Base-by-base conservation (phyloP, 2,113 vertebrate genomes). In the Mastomys coucha region DNA sequence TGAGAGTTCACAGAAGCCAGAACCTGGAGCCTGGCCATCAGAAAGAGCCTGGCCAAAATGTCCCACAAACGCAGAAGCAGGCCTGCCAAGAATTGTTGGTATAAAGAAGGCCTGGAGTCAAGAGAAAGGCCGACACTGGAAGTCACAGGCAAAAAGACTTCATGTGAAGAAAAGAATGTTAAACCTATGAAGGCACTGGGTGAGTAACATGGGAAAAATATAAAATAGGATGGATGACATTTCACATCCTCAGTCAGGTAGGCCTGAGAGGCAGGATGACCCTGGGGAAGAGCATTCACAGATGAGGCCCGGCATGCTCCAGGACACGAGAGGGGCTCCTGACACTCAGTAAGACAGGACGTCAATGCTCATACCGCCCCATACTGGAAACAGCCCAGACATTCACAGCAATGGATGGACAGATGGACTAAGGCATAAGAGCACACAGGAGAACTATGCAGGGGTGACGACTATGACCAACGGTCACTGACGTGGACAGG, bases 201-300 rank as follows among this genome's bases (percentile, higher is more conserved):
- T 7, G 36, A 0, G 7, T 42, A 89, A 39, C 1, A 26, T 1
- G 17, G 2, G 72, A 63, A 12, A 58, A n/a, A 8, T 4, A 5
- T 7, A 28, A 22, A n/a, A 16, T 0, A 73, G 42, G 17, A 16
- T 53, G 24, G 73, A 10, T 16, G 22, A 24, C 53, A 0, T 19
- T 51, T 87, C 42, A 28, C 33, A 2, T 1, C 7, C 19, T 63
- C 16, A 0, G 56, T 31, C 85, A 72, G 7, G 0, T 0, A 1
- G 42, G 16, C 58, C 72, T 6, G 1, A 1, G 13, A 13, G 11
- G 9, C 5, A 0, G 60, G 8, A 19, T 63, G 0, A 12, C 36
- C 58, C 1, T 10, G 10, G 17, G 65, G 49, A 53, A 73, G 60
- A 11, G 19, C 33, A 2, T 10, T 31, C 10, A 22, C 22, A 12